These are phyloP conservation scores for Spermophilus dauricus DNA, from an alignment of 2,113 vertebrate species.

Conservation along the genomic window DNA sequence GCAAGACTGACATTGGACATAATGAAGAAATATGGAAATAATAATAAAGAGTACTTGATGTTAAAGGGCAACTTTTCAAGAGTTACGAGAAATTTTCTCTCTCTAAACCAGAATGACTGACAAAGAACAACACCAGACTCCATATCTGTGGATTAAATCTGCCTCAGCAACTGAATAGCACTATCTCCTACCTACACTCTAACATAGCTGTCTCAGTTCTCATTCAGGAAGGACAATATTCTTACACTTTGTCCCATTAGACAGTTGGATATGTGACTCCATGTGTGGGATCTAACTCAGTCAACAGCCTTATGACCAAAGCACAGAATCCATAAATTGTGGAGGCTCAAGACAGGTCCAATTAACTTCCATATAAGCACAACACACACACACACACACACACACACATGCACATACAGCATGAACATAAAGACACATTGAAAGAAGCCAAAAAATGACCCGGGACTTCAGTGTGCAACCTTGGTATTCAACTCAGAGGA, in stretches of 20 bases:
- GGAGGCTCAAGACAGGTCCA: neutral
- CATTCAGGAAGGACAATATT: neutral
- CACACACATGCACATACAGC: too few species aligned
- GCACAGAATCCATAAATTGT: neutral
- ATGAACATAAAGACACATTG: neutral
- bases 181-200: too few species aligned
- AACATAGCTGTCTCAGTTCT: neutral
- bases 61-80: neutral
- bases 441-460: neutral
- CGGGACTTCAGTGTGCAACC: neutral
- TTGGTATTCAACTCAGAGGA: neutral
- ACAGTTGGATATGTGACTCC: neutral
- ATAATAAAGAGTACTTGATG: neutral
- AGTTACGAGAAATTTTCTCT: neutral
- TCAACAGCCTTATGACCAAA: neutral
- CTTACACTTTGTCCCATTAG: neutral
- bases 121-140: neutral
- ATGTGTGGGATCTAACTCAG: neutral
- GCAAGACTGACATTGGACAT: too few species aligned
- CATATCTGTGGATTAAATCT: neutral
- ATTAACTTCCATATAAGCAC: neutral
- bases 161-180: neutral
- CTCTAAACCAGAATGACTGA: neutral
- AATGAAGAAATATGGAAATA: neutral
- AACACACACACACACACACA: neutral